Conservation (phyloP, 2,888 invertebrate genomes). For the Cephus runcator region DNA sequence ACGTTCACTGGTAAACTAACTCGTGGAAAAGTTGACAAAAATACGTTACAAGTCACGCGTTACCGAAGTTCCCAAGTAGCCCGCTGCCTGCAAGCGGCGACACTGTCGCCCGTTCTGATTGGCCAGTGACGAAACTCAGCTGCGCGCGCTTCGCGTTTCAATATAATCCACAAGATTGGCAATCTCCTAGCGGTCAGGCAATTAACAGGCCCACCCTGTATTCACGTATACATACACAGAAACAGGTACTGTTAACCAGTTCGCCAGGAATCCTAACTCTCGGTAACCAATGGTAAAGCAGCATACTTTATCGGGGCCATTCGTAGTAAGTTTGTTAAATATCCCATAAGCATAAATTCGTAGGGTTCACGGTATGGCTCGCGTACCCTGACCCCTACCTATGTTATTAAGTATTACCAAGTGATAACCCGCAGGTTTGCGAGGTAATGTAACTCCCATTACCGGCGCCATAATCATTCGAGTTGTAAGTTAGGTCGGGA, state of each 20-base stretch:
- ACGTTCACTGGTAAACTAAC: not conserved
- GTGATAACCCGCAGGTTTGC: slow-evolving; percentile 30
- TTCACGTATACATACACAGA: not conserved
- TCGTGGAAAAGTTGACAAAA: not conserved
- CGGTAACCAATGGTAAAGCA: slow-evolving; percentile 8
- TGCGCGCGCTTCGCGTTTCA: not conserved
- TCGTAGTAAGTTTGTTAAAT: slow-evolving; percentile 13
- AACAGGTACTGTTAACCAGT: not conserved
- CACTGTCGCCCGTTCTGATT: not conserved
- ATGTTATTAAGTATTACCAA: slow-evolving; percentile 37
- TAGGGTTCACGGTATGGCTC: slow-evolving; percentile 8
- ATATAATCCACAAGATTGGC: not conserved
- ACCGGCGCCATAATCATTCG: slow-evolving; percentile 20
- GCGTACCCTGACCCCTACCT: not conserved
- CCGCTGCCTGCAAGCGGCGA: not conserved
- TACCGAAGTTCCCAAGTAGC: not conserved
- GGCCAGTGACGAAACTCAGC: not conserved
- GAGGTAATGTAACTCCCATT: slow-evolving; percentile 35
- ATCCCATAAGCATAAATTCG: slow-evolving; percentile 17
- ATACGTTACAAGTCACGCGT: not conserved
- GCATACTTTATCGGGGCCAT: slow-evolving; percentile 12
- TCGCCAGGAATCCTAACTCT: slow-evolving; percentile 11
- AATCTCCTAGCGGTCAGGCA: not conserved
- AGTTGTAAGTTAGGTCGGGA: slow-evolving; percentile 32
- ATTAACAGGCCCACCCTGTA: not conserved